These are phyloP conservation scores for Kradibia gibbosae DNA, from an alignment of 1,140 invertebrate species.

Conservation along the genomic window DNA sequence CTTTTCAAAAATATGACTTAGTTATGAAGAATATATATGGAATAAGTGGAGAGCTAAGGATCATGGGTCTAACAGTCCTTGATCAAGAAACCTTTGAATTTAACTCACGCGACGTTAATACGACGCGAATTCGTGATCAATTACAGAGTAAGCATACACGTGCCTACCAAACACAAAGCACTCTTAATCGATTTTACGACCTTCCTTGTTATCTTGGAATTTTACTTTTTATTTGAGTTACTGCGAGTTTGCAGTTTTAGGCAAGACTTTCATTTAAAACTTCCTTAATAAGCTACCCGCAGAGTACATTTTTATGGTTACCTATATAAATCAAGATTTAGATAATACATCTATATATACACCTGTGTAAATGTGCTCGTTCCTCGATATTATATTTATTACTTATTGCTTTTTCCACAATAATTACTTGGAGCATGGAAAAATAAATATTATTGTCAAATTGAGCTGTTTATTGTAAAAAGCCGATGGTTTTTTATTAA, in stretches of 20 bases:
- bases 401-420: no score
- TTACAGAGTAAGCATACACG: slow-evolving; percentile 1
- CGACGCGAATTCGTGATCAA: slow-evolving; percentile 27
- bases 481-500: no score
- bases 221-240: neutral
- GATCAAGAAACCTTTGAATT: slow-evolving; percentile 32
- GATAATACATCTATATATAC: no score
- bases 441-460: no score
- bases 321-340: neutral
- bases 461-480: no score
- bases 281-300: neutral
- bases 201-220: neutral
- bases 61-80: slow-evolving; percentile 22
- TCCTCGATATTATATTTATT: no score
- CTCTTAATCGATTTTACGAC: slow-evolving; percentile 3
- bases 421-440: no score
- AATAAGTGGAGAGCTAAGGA: neutral
- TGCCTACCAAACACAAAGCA: neutral
- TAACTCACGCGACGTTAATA: neutral
- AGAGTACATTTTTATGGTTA: no score
- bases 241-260: neutral
- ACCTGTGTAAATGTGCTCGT: no score
- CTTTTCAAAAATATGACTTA: neutral
- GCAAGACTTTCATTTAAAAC: neutral
- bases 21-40: neutral